phyloP scores from a whole-genome alignment of 2,888 invertebrate genomes.

The Pollenia griseotomentosa region DNA sequence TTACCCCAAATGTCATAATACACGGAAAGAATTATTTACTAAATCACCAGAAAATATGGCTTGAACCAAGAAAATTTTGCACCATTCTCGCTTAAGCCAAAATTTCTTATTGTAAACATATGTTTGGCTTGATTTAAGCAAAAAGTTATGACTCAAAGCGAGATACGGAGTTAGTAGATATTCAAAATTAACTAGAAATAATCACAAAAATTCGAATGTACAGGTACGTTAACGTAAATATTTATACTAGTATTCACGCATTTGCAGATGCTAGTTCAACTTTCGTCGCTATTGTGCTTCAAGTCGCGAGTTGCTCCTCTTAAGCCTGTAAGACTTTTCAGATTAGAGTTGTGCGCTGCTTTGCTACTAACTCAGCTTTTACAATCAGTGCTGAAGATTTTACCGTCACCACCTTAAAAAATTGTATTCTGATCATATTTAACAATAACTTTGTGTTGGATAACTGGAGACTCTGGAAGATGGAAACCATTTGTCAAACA shows the following conservation, averaged over 20 bases:
- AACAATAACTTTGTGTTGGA: constrained; percentile 42
- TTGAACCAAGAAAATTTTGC: no score
- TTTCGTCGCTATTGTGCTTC: constrained; percentile 35
- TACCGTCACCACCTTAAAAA: no score
- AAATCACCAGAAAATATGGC: no score
- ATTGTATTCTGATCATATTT: constrained; percentile 39
- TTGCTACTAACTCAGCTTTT: constrained; percentile 41
- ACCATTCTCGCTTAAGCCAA: no score
- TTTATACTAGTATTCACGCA: constrained; percentile 49
- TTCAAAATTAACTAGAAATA: not conserved
- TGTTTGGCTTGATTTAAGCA: no score
- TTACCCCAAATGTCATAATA: no score
- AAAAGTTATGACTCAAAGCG: not conserved
- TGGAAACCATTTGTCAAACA: constrained; percentile 35
- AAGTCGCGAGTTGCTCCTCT: constrained; percentile 59
- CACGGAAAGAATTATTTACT: no score
- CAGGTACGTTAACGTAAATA: constrained; percentile 42
- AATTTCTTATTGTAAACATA: no score
- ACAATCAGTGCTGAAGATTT: constrained; percentile 3
- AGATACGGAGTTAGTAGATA: constrained; percentile 24
- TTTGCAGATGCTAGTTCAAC: constrained; percentile 55
- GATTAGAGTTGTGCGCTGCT: constrained; percentile 57
- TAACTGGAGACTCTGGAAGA: constrained; percentile 11
- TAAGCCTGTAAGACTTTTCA: constrained; percentile 38
- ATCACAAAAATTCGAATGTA: constrained; percentile 8